Evolutionary conservation across 2,888 invertebrate species (phyloP).

Genomic region (Hyposoter didymator): DNA sequence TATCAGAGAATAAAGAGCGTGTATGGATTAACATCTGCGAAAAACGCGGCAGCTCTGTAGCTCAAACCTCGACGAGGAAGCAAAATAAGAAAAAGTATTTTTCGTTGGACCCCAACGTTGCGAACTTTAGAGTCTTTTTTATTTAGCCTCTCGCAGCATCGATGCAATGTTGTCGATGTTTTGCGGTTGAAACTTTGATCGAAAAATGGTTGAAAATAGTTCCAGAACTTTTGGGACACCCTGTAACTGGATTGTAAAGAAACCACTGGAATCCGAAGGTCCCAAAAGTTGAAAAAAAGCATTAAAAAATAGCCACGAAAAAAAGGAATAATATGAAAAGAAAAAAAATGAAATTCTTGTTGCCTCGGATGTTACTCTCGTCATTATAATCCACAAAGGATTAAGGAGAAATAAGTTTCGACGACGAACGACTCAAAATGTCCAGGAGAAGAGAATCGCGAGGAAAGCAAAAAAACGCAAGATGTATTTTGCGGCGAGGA

Average conservation of each 20-base stretch:
- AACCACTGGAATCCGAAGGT: constrained; percentile 61
- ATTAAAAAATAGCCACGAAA: neutral
- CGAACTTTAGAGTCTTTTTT: neutral
- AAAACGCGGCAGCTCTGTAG: too few relatives aligned
- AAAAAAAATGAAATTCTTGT: constrained; percentile 29
- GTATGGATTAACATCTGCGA: too few relatives aligned
- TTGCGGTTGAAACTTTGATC: neutral
- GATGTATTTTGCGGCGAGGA: constrained; percentile 57
- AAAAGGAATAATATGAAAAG: neutral
- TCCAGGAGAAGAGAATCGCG: constrained; percentile 8
- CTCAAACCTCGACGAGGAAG: too few relatives aligned
- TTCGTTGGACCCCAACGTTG: too few relatives aligned
- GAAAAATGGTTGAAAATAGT: neutral
- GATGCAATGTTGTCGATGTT: neutral
- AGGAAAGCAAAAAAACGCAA: constrained; percentile 13
- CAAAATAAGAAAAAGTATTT: too few relatives aligned
- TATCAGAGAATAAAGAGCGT: too few relatives aligned
- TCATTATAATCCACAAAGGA: constrained; percentile 34
- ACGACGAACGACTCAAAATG: constrained; percentile 34
- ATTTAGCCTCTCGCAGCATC: neutral
- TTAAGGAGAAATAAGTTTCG: constrained; percentile 12
- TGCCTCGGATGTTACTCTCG: constrained; percentile 32
- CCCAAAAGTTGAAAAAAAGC: constrained; percentile 11
- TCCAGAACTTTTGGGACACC: constrained; percentile 2
- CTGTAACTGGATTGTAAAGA: constrained; percentile 18